Conservation (phyloP, 2,888 invertebrate species). For the Sialis fuliginosa region DNA sequence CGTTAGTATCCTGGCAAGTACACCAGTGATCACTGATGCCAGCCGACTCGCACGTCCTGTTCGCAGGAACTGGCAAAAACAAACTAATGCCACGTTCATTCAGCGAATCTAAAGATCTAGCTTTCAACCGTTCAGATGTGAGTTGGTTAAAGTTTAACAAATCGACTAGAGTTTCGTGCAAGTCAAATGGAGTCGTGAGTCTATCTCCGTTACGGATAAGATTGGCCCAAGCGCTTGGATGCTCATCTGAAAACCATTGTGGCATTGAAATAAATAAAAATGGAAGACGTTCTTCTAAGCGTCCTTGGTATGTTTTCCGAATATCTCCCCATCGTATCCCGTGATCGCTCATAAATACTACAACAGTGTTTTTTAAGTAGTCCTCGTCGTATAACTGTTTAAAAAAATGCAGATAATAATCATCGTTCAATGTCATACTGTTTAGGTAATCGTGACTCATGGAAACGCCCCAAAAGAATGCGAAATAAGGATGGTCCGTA, state of each 20-base stretch:
- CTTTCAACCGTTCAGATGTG: constrained; percentile 23
- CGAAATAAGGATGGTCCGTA: constrained; percentile 46
- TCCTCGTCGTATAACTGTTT: constrained; percentile 29
- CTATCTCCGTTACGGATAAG: constrained; percentile 45
- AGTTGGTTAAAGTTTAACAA: constrained; percentile 34
- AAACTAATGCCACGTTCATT: constrained; percentile 39
- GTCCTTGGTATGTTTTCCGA: constrained; percentile 66
- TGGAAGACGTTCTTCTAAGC: constrained; percentile 76
- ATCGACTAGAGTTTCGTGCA: constrained; percentile 62
- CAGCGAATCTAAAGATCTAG: constrained; percentile 17
- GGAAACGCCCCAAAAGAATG: constrained; percentile 69
- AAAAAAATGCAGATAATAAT: constrained; percentile 39
- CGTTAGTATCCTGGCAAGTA: constrained; percentile 55
- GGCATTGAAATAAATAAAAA: constrained; percentile 60
- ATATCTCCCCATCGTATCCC: constrained; percentile 78
- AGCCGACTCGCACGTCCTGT: constrained; percentile 60
- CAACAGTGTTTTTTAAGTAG: constrained; percentile 44
- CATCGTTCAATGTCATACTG: constrained; percentile 57
- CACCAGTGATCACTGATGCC: constrained; percentile 76
- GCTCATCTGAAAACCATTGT: constrained; percentile 43
- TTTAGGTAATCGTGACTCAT: constrained; percentile 75
- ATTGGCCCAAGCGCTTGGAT: constrained; percentile 42
- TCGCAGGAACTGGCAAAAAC: constrained; percentile 50
- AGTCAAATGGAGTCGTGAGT: constrained; percentile 71
- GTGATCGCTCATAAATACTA: constrained; percentile 71